These are phyloP conservation scores for Schlechtendalia chinensis DNA, from an alignment of 1,140 invertebrate species.

Conservation along the genomic window DNA sequence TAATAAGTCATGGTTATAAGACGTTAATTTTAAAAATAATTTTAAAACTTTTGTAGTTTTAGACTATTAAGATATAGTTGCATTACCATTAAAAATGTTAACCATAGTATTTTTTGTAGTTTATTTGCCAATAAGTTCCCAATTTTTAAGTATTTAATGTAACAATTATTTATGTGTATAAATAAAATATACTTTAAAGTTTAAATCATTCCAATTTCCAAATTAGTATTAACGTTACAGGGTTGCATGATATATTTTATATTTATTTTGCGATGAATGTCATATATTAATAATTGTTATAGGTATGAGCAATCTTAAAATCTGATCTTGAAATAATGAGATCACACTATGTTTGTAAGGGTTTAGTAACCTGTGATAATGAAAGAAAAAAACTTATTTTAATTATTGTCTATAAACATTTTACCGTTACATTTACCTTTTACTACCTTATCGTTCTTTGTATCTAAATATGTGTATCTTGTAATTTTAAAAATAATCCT, in stretches of 20 bases:
- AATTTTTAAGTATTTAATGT: not conserved
- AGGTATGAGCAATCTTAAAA: slow-evolving; percentile 30
- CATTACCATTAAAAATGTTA: not conserved
- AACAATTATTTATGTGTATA: not conserved
- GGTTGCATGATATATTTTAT: not conserved
- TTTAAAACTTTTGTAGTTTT: too few relatives aligned
- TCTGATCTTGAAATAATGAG: slow-evolving; percentile 8
- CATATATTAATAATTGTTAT: not conserved
- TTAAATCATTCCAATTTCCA: slow-evolving; percentile 10
- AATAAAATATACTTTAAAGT: not conserved
- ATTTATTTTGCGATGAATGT: not conserved
- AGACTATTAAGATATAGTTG: not conserved
- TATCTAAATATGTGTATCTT: not conserved
- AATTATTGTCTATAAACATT: slow-evolving; percentile 10
- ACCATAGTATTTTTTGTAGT: not conserved
- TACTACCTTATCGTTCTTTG: not conserved
- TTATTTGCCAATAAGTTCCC: not conserved
- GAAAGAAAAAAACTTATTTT: slow-evolving; percentile 4
- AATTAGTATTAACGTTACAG: slow-evolving; percentile 26
- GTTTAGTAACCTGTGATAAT: slow-evolving; percentile 34
- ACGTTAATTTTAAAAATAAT: too few relatives aligned
- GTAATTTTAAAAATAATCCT: not conserved
- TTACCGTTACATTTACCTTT: slow-evolving; percentile 12
- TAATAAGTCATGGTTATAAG: too few relatives aligned
- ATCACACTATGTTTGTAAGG: not conserved